These are phyloP conservation scores for Lithosia quadra DNA, from an alignment of 2,888 invertebrate genomes.

Conservation along the genomic window DNA sequence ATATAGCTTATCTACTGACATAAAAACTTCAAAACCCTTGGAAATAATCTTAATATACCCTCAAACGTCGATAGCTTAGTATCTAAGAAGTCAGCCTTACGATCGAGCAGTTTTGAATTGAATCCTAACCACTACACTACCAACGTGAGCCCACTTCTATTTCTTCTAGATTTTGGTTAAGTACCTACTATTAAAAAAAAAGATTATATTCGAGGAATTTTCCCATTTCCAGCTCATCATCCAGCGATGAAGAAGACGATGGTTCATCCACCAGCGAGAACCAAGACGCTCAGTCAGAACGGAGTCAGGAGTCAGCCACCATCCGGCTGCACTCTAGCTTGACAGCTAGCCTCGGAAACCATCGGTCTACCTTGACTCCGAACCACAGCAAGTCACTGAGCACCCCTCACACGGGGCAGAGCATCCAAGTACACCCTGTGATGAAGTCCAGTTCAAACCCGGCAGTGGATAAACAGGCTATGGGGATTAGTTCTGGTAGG, in stretches of 20 bases:
- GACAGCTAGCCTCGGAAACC: slow-evolving; percentile 60
- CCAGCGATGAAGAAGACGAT: slow-evolving; percentile 89
- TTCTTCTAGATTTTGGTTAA: too few relatives aligned
- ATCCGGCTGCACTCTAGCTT: slow-evolving; percentile 63
- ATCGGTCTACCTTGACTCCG: slow-evolving; percentile 67
- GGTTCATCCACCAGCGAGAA: slow-evolving; percentile 83
- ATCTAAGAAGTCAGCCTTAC: too few relatives aligned
- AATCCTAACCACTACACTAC: too few relatives aligned
- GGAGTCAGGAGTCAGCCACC: slow-evolving; percentile 74
- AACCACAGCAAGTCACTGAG: slow-evolving; percentile 81
- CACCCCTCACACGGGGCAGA: slow-evolving; percentile 79
- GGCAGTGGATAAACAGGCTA: slow-evolving; percentile 83
- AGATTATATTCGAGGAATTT: neutral
- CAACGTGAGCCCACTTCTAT: too few relatives aligned
- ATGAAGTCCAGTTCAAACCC: slow-evolving; percentile 85
- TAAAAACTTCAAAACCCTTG: too few relatives aligned
- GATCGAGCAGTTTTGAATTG: too few relatives aligned
- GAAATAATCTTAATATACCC: too few relatives aligned
- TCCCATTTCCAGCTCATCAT: slow-evolving; percentile 89
- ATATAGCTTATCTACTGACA: too few relatives aligned
- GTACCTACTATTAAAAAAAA: too few relatives aligned
- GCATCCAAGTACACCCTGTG: slow-evolving; percentile 78
- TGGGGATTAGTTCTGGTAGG: slow-evolving; percentile 81
- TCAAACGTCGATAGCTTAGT: too few relatives aligned
- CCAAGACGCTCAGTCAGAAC: slow-evolving; percentile 76